Evolutionary conservation across 2,797 vertebrate species (phyloP).

Genomic region (Phalanger gymnotis): DNA sequence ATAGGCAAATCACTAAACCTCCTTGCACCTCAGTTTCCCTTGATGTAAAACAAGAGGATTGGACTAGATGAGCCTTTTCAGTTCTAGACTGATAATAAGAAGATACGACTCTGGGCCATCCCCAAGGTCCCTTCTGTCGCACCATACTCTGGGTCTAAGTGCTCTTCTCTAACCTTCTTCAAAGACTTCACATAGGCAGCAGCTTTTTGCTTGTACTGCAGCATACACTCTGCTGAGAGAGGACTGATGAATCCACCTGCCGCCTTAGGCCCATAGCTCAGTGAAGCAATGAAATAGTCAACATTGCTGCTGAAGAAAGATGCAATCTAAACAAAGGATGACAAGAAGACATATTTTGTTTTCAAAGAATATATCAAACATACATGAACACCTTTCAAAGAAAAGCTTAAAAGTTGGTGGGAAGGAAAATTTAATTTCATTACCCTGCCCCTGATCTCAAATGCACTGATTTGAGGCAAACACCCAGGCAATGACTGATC

Average conservation of each 20-base stretch:
- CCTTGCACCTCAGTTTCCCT: not conserved
- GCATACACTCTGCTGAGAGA: constrained; percentile 92
- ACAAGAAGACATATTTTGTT: constrained; percentile 60
- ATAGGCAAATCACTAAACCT: not conserved
- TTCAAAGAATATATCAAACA: constrained; percentile 50
- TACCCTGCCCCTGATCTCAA: constrained; percentile 24
- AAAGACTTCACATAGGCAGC: constrained; percentile 90
- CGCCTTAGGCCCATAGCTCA: constrained; percentile 91
- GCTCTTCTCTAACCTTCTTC: constrained; percentile 88
- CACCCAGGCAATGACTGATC: constrained; percentile 14
- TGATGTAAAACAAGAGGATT: not conserved
- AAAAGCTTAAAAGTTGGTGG: constrained; percentile 32
- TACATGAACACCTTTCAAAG: constrained; percentile 8
- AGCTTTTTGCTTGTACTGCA: constrained; percentile 95
- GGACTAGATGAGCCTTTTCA: not conserved
- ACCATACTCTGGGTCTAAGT: not conserved
- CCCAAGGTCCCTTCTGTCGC: not conserved
- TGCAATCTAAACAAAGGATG: constrained; percentile 88
- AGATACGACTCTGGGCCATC: not conserved
- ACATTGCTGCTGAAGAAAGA: constrained; percentile 98
- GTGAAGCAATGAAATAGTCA: constrained; percentile 91
- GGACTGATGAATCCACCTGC: constrained; percentile 89
- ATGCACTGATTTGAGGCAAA: constrained; percentile 42
- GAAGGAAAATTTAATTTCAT: constrained; percentile 54
- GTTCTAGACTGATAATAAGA: not conserved